These are phyloP conservation scores for Drosophila nasuta DNA, from an alignment of 1,140 invertebrate genomes.

Conservation along the genomic window DNA sequence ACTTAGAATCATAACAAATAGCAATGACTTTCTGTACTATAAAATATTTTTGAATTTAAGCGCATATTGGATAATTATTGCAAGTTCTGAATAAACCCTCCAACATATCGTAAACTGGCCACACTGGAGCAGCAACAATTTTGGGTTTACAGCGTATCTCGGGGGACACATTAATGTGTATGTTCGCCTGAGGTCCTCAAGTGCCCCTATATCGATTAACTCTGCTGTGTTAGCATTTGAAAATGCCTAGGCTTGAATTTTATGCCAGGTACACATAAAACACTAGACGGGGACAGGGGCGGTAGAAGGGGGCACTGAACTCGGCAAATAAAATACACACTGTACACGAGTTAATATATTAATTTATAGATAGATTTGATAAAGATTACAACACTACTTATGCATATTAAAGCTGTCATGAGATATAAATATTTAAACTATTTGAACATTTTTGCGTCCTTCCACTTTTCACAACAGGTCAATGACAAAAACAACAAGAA, in stretches of 20 bases:
- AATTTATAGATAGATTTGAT: neutral
- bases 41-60: neutral
- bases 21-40: too few species aligned
- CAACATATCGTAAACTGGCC: neutral
- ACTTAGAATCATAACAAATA: too few species aligned
- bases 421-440: constrained; percentile 16
- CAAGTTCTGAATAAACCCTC: neutral
- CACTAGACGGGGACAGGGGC: neutral
- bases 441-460: constrained; percentile 32
- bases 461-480: constrained; percentile 68
- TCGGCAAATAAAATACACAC: neutral
- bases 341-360: neutral
- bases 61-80: neutral
- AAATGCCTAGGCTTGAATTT: constrained; percentile 43
- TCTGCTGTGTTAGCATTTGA: constrained; percentile 35
- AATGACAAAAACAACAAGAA: constrained; percentile 79
- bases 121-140: constrained; percentile 10
- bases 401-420: neutral
- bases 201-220: constrained; percentile 53
- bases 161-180: constrained; percentile 16
- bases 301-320: neutral
- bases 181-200: constrained; percentile 20
- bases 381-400: neutral
- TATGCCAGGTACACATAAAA: constrained; percentile 45
- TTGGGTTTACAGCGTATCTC: constrained; percentile 17